phyloP scores from a whole-genome alignment of 1,140 invertebrate genomes.

The Periplaneta americana region DNA sequence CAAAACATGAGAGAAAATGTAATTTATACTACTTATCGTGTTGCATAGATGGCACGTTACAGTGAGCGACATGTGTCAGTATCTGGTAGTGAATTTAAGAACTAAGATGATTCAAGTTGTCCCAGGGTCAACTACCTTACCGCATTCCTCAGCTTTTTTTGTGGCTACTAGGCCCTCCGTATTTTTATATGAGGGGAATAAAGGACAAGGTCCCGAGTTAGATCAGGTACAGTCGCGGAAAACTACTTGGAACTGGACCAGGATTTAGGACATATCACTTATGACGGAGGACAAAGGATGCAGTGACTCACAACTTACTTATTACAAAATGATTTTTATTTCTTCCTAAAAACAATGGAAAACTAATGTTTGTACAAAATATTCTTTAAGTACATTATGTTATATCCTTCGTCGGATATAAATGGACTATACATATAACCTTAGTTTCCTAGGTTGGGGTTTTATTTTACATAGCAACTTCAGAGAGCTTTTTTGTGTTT shows the following conservation, averaged over 20 bases:
- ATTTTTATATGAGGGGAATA: neutral
- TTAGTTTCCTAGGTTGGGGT: neutral
- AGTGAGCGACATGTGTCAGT: neutral
- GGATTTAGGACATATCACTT: too few relatives aligned
- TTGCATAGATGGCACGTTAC: neutral
- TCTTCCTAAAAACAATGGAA: neutral
- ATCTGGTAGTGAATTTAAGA: neutral
- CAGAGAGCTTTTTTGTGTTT: neutral
- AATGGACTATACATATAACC: neutral
- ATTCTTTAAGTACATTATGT: neutral
- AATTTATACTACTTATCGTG: neutral
- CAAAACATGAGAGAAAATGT: too few relatives aligned
- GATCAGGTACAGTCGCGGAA: neutral
- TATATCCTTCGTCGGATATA: neutral
- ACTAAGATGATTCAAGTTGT: neutral
- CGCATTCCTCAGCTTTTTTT: neutral
- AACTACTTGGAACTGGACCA: neutral
- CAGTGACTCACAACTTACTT: neutral
- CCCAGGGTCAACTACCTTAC: neutral
- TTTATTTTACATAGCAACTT: neutral
- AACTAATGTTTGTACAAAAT: neutral
- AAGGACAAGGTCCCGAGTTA: neutral
- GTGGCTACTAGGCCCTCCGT: neutral
- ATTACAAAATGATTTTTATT: neutral
- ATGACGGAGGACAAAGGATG: neutral